Evolutionary conservation across 2,113 vertebrate species (phyloP).

Genomic region (Anthoscopus minutus): DNA sequence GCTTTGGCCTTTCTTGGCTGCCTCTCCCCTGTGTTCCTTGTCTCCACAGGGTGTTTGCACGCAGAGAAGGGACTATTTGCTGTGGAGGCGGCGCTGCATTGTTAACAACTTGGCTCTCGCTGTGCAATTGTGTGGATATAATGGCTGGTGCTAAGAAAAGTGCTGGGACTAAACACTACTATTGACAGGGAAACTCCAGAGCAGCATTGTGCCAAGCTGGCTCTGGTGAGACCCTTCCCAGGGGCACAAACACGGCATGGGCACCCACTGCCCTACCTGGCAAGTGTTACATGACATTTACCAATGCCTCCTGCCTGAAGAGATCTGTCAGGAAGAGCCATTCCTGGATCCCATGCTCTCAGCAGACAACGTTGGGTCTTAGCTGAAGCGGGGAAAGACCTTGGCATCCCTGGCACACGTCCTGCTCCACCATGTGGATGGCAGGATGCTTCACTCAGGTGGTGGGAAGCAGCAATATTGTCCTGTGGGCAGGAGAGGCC

Average conservation of each 20-base stretch:
- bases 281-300: background rate
- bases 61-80: background rate
- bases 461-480: background rate
- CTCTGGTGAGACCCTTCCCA: background rate
- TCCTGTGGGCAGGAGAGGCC: background rate
- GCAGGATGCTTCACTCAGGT: background rate
- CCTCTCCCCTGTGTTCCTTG: background rate
- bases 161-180: background rate
- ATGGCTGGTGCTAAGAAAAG: slow-evolving; percentile 29
- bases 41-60: background rate
- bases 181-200: background rate
- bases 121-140: slow-evolving; percentile 44
- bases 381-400: fast-evolving
- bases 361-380: background rate
- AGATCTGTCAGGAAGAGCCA: background rate
- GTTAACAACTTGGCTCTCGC: slow-evolving; percentile 48
- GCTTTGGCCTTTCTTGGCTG: background rate
- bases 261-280: background rate
- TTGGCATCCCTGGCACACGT: background rate
- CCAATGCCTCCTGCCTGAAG: background rate
- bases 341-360: background rate
- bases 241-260: fast-evolving
- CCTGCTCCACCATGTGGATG: background rate
- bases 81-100: background rate
- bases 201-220: background rate